Conservation (phyloP, 2,888 invertebrate species). For the Boloria euphrosyne region DNA sequence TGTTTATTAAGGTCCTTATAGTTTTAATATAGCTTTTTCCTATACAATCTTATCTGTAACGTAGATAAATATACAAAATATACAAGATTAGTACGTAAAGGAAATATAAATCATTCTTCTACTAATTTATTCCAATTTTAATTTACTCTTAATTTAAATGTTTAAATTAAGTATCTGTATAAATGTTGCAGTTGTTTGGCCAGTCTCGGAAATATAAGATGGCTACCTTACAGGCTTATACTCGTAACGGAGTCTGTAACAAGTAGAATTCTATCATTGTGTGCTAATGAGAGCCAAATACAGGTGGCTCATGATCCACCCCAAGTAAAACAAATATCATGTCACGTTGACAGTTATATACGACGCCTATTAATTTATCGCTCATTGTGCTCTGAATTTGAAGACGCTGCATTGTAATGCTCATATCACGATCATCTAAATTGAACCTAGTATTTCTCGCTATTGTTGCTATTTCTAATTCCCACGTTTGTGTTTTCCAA, state of each 20-base stretch:
- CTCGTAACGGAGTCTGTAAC: conserved; percentile 16
- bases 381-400: conserved; percentile 40
- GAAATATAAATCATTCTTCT: no score
- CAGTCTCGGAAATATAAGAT: conserved; percentile 18
- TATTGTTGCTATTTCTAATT: conserved; percentile 28
- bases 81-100: no score
- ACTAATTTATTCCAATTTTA: neutral
- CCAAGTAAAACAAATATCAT: conserved; percentile 63
- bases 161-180: conserved; percentile 3
- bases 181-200: conserved; percentile 8
- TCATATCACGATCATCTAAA: conserved; percentile 35
- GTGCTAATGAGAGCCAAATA: conserved; percentile 71
- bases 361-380: conserved; percentile 53
- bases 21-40: no score
- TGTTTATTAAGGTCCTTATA: no score
- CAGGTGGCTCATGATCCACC: conserved; percentile 57
- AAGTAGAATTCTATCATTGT: conserved; percentile 51
- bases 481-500: conserved; percentile 28
- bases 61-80: no score
- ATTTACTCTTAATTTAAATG: conserved; percentile 9
- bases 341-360: conserved; percentile 57
- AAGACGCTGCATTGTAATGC: conserved; percentile 30
- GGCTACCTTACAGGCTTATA: conserved; percentile 10
- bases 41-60: no score
- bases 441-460: conserved; percentile 26